Evolutionary conservation across 2,797 vertebrate genomes (phyloP), one percentile per base, ranked within the genome.

Genomic region (Setipinna tenuifilis): DNA sequence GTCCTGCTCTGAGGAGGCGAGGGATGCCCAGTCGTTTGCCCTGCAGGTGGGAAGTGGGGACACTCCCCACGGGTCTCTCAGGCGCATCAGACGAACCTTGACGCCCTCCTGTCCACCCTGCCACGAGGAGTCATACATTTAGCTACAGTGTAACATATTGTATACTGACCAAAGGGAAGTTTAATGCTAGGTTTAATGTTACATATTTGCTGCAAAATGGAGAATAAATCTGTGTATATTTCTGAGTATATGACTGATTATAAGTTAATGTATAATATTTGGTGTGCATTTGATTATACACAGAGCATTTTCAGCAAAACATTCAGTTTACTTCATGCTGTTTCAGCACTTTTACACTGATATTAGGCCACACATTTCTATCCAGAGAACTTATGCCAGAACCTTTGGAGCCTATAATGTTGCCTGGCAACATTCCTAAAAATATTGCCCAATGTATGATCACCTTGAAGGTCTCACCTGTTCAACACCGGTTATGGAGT

Each of bases 11-110:
- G 91, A 94, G 35, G 93, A 93, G 0, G 96, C 95, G 84, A 99
- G 94, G 9, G 94, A 94, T 21, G 93, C 93, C 98, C 98, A 99
- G 86, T 98, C 96, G 17, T 96, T 95, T 87, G 97, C 97, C 46
- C 97, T 99, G 80, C n/a, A 85, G 46, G 88, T 83, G 83, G 83
- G 81, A 25, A 86, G 86, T 41, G 88, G 83, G 61, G 98, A 96
- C 62, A 95, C 93, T 41, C 98, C 98, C 98, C 98, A 99, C 21
- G 98, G 98, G 85, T 99, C 99, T 85, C 98, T 96, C 81, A 99
- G 85, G 23, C 98, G 96, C 82, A 99, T 95, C 85, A 99, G 93
- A 6, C 91, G 92, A 68, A 97, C 91, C 82, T 83, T 95, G 82
- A 89, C 88, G 83, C 89, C 54, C 91, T 94, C 48, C 25, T 86